Evolutionary conservation across 2,797 vertebrate genomes (phyloP).

Genomic region (Crax fasciolata): DNA sequence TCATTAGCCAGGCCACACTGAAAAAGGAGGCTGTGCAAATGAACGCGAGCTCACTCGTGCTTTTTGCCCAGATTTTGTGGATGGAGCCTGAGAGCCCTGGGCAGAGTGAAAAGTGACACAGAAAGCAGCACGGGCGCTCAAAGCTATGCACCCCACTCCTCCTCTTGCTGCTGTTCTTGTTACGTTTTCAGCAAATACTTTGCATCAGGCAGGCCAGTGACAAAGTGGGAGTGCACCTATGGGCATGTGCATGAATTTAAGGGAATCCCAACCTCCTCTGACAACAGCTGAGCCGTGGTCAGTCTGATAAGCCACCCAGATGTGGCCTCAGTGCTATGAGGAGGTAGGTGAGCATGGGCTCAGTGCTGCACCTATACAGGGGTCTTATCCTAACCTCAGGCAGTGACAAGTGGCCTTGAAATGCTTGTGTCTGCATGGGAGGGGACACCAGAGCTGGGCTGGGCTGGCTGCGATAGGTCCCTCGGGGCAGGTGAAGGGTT

Average conservation of each 20-base stretch:
- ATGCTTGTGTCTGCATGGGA: background rate
- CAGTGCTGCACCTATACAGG: accelerated
- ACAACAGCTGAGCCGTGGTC: background rate
- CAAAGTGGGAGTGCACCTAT: accelerated
- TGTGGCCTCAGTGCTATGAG: accelerated
- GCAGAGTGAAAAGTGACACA: background rate
- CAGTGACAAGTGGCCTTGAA: background rate
- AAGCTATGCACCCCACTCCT: background rate
- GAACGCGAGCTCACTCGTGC: accelerated
- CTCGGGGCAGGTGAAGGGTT: background rate
- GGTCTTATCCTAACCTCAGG: background rate
- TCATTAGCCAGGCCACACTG: background rate
- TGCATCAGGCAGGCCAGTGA: background rate
- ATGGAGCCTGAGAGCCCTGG: background rate
- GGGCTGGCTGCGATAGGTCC: background rate
- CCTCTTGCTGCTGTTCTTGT: background rate
- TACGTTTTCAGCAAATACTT: background rate
- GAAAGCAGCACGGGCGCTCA: background rate
- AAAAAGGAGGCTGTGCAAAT: background rate
- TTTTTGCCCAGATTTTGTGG: background rate
- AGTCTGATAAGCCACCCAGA: background rate
- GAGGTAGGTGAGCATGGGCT: accelerated
- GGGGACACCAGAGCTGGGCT: background rate
- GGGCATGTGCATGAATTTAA: accelerated
- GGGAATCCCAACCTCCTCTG: too few relatives aligned